A percentile compares a stretch with the other conserved stretches of the same genome.
These are phyloP conservation scores for Hemaris fuciformis DNA, from an alignment of 2,888 invertebrate genomes.

Conservation along the genomic window DNA sequence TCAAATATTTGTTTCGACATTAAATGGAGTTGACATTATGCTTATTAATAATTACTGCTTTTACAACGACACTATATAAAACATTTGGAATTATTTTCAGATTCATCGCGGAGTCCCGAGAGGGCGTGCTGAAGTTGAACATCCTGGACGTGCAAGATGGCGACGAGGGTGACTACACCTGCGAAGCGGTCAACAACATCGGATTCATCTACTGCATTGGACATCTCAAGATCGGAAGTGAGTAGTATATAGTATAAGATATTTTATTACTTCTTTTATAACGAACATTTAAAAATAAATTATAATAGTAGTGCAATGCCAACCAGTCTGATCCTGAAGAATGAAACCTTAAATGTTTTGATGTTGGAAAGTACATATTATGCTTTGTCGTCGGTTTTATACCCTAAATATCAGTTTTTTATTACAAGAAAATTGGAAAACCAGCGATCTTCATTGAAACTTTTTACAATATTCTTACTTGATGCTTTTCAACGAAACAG, in stretches of 20 bases:
- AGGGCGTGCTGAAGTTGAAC: slow-evolving; percentile 91
- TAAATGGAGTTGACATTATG: too few species aligned
- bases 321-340: too few species aligned
- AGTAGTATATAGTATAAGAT: slow-evolving; percentile 53
- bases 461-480: too few species aligned
- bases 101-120: slow-evolving; percentile 82
- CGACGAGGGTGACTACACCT: slow-evolving; percentile 98
- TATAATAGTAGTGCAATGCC: too few species aligned
- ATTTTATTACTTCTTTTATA: not conserved
- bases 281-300: not conserved
- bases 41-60: not conserved
- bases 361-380: too few species aligned
- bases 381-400: too few species aligned
- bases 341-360: too few species aligned
- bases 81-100: slow-evolving; percentile 39
- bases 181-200: slow-evolving; percentile 96
- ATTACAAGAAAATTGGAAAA: too few species aligned
- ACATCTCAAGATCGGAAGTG: slow-evolving; percentile 93
- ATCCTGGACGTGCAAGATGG: slow-evolving; percentile 93
- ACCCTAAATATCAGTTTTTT: too few species aligned
- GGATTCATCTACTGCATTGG: slow-evolving; percentile 95
- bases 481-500: too few species aligned
- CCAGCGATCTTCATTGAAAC: not conserved
- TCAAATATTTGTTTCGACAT: too few species aligned
- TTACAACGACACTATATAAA: too few species aligned